Evolutionary conservation across 2,113 vertebrate genomes (phyloP), one percentile per base, ranked within the genome.

Genomic region (Chaetura pelagica): DNA sequence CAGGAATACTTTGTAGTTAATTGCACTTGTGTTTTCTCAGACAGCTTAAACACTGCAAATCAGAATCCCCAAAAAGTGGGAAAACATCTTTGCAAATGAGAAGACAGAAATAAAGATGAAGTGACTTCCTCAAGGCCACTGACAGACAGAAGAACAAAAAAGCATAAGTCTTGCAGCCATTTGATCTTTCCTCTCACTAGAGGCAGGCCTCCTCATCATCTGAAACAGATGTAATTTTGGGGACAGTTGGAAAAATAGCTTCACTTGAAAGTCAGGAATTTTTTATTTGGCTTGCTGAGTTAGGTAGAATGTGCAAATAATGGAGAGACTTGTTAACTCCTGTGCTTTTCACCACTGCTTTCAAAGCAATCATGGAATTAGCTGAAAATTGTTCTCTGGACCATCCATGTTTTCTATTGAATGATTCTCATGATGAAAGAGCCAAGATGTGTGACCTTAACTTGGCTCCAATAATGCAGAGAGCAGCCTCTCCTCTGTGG

Each of bases 251-350:
- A 90, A 90, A 82, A 74, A 64, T 10, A 67, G 38, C n/a, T 94
- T 48, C 46, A 90, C 46, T 19, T 90, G 49, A 94, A 91, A 77
- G 66, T 66, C 32, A 42, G 44, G 12, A 2, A 0, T 11, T 40
- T 22, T 42, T 51, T 34, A 68, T 87, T 83, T 84, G 34, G 74
- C 66, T 90, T 81, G 40, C 63, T 69, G 61, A 94, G 51, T 87
- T 85, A 75, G 87, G 66, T 74, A 32, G 68, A 94, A 89, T 35
- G 52, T 20, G 86, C 95, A 97, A 96, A 96, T 94, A 96, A 95
- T 59, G 48, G 35, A 72, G 89, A 93, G 84, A 89, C 89, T 93
- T 79, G 92, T 96, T 95, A 94, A 82, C 87, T 96, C 78, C 75
- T 83, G 79, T 78, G 91, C 87, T 86, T 81, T 90, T 93, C 55